phyloP scores from a whole-genome alignment of 2,113 vertebrate genomes.

The Typhlomys cinereus region DNA sequence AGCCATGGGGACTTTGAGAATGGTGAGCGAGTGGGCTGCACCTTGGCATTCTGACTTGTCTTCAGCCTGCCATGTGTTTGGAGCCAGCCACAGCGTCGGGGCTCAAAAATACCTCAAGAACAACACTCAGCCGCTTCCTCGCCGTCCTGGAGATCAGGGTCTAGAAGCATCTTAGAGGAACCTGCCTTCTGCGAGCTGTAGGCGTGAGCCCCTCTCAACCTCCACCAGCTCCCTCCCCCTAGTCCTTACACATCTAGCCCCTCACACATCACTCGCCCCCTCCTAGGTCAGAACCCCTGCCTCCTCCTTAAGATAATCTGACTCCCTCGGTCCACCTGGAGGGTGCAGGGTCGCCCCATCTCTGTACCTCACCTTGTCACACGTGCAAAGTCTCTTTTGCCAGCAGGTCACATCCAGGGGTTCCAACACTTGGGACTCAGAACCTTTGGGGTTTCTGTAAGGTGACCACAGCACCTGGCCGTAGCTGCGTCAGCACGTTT shows the following conservation, averaged over 20 bases:
- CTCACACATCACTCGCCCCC: background rate
- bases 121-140: background rate
- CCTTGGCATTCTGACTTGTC: background rate
- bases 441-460: background rate
- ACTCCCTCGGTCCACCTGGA: background rate
- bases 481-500: rapidly evolving
- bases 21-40: background rate
- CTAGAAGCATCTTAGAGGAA: background rate
- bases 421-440: background rate
- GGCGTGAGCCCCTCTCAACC: background rate
- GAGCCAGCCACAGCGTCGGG: background rate
- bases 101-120: background rate
- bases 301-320: background rate
- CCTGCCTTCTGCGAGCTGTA: background rate
- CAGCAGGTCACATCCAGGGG: background rate
- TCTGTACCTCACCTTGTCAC: background rate
- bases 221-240: rapidly evolving
- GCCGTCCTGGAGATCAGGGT: background rate
- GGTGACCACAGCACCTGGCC: background rate
- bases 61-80: background rate
- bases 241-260: background rate
- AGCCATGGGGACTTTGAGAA: background rate
- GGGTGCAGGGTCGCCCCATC: background rate
- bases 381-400: background rate
- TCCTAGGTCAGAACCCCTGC: too few relatives aligned